Conservation (phyloP, 2,888 invertebrate species). For the Sphaerophoria rueppellii region DNA sequence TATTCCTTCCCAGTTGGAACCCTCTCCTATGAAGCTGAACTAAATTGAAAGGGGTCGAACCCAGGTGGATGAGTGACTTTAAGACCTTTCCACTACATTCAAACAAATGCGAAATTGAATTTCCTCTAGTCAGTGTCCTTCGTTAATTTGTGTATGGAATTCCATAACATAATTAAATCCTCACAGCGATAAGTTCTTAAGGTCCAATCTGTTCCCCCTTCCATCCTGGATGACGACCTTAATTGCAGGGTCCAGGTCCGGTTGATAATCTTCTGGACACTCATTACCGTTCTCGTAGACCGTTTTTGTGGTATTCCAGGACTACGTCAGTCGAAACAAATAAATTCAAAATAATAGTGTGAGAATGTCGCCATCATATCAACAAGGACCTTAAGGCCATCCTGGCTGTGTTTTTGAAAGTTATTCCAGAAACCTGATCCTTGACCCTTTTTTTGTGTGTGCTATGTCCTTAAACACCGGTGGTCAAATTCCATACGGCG, state of each 20-base stretch:
- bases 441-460: conserved; percentile 51
- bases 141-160: conserved; percentile 9
- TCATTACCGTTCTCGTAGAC: conserved; percentile 45
- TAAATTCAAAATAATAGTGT: conserved; percentile 44
- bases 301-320: not conserved
- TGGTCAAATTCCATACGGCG: conserved; percentile 71
- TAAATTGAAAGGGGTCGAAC: conserved; percentile 15
- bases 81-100: not conserved
- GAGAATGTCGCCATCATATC: conserved; percentile 44
- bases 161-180: conserved; percentile 80
- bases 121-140: conserved; percentile 9
- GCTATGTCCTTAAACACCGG: conserved; percentile 57
- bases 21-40: not conserved
- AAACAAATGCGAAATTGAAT: conserved; percentile 41
- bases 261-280: conserved; percentile 72
- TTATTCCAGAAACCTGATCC: conserved; percentile 5
- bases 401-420: not conserved
- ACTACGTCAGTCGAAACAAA: conserved; percentile 42
- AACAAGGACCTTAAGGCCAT: not conserved
- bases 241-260: conserved; percentile 61
- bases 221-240: conserved; percentile 40
- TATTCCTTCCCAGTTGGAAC: conserved; percentile 17
- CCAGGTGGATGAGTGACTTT: conserved; percentile 40
- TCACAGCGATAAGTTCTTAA: conserved; percentile 79
- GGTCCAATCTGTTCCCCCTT: conserved; percentile 51